Conservation (phyloP, 1,140 invertebrate genomes). For the Trachymyrmex cornetzi region DNA sequence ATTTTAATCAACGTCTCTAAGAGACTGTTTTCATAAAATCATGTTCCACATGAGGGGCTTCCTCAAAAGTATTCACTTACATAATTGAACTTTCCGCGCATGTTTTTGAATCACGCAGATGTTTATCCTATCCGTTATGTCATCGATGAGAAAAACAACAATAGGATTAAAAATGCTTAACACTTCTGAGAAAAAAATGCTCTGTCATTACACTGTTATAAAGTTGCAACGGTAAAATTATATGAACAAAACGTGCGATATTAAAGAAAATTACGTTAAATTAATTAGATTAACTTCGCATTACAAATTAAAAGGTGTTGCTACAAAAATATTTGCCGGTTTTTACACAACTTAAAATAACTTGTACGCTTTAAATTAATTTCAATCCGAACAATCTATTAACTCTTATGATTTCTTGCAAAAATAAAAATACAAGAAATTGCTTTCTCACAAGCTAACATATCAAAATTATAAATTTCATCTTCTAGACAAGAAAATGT, state of each 20-base stretch:
- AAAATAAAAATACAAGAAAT: neutral
- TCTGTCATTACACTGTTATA: neutral
- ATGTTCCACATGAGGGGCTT: neutral
- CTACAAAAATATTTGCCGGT: neutral
- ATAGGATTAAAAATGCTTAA: neutral
- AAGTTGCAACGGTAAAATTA: neutral
- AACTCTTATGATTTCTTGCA: neutral
- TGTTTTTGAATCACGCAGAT: neutral
- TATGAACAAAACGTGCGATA: neutral
- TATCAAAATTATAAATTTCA: neutral
- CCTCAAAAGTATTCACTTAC: neutral
- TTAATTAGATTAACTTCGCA: neutral
- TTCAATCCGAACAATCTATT: neutral
- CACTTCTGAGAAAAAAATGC: neutral
- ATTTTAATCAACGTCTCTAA: constrained; percentile 28
- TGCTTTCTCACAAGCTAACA: neutral
- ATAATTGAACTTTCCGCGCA: constrained; percentile 33
- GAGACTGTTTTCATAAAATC: constrained; percentile 15
- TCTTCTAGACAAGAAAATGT: neutral
- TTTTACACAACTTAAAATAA: neutral
- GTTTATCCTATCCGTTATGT: constrained; percentile 23
- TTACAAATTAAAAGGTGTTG: neutral
- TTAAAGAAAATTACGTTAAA: neutral
- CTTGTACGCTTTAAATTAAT: constrained; percentile 5
- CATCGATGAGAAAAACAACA: neutral